A percentile compares a stretch with the other conserved stretches of the same genome.
These are phyloP conservation scores for Rostratula benghalensis DNA, from an alignment of 2,113 vertebrate species.

Conservation along the genomic window DNA sequence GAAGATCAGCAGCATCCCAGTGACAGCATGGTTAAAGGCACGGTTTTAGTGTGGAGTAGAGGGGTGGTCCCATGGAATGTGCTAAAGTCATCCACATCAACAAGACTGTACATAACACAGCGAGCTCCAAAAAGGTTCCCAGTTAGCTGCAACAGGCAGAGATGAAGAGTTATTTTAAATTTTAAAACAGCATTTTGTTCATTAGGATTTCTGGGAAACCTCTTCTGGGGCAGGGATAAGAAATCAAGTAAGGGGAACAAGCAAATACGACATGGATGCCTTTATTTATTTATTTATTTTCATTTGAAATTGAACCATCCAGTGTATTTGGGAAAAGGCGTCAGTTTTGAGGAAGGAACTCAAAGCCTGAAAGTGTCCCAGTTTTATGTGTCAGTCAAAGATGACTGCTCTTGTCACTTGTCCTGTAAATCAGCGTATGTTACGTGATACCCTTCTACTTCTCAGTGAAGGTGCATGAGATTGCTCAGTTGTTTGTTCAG, in stretches of 20 bases:
- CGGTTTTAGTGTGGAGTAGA: neutral
- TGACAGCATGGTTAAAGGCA: neutral
- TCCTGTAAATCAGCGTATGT: neutral
- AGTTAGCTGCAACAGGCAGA: neutral
- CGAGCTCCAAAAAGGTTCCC: neutral
- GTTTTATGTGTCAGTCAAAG: neutral
- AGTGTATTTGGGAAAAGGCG: neutral
- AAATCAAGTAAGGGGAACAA: neutral
- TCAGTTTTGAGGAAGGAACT: neutral
- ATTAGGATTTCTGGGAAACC: neutral
- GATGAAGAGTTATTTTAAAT: neutral
- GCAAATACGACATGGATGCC: neutral
- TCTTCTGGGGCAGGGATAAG: neutral
- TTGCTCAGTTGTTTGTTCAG: neutral
- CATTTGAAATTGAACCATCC: neutral
- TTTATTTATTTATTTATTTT: too few species aligned
- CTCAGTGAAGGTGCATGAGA: neutral
- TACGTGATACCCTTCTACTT: neutral
- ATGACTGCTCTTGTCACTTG: neutral
- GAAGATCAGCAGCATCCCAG: neutral
- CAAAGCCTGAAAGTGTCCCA: neutral
- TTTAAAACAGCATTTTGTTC: neutral
- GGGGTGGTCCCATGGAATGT: accelerated
- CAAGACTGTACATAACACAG: neutral
- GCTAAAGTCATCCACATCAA: neutral